Evolutionary conservation across 2,113 vertebrate genomes (phyloP), one percentile per base, ranked within the genome.

Genomic region (Chloropsis cyanopogon): DNA sequence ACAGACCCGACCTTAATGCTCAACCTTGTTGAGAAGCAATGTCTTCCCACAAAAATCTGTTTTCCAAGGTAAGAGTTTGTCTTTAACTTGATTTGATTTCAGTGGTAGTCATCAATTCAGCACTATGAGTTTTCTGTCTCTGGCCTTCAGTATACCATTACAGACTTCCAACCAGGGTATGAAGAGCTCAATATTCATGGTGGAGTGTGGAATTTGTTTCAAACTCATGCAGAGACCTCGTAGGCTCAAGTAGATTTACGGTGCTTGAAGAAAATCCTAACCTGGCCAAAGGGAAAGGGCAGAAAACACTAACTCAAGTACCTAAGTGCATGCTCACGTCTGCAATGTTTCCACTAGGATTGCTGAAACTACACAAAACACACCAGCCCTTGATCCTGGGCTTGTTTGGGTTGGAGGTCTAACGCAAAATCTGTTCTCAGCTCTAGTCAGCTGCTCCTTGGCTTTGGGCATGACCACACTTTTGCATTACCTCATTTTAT

Each of bases 401-500:
- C 56, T 84, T 92, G 79, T 94, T 93, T 92, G 76, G 33, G 56
- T 86, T 97, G 93, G 83, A 95, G 84, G 53, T 84, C 81, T 76
- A 41, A 72, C 0, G 2, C 41, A 79, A 91, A 91, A 85, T 69
- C 84, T 93, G 57, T 75, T 93, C 89, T 91, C 69, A 68, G 70
- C 57, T 87, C 84, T 24, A 84, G 53, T 76, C 73, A 93, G 61
- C 73, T 85, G 69, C 69, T 91, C 49, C 77, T 76, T 93, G 81
- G 89, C 65, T 91, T 84, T 93, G 77, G 50, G 81, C 46, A 89
- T n/a, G 57, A 95, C 89, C 81, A 89, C 73, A 94, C 63, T 25
- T 91, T 87, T 83, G n/a, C 37, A 85, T 93, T 76, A 97, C 73
- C 66, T 95, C 89, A 91, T 92, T 86, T 92, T 81, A 89, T 75